A percentile compares a stretch with the other conserved stretches of the same genome.
These are phyloP conservation scores for Plagodis pulveraria DNA, from an alignment of 2,888 invertebrate genomes.

Conservation along the genomic window DNA sequence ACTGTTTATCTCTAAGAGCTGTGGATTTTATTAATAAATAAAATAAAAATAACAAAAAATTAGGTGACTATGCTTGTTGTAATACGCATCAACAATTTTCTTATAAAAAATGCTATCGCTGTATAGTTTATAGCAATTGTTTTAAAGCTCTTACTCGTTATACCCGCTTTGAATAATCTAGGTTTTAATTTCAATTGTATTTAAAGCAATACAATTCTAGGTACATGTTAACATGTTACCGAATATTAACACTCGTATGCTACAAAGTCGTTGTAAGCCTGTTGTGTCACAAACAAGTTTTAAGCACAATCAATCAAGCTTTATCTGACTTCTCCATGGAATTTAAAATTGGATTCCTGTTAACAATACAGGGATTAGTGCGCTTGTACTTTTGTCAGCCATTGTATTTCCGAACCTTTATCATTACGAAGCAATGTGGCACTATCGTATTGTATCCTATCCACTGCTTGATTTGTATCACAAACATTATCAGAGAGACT, in stretches of 20 bases:
- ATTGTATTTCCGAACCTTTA: constrained; percentile 43
- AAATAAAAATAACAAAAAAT: too few species aligned
- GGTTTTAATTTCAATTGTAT: not conserved
- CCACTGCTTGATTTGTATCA: constrained; percentile 36
- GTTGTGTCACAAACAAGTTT: constrained; percentile 61
- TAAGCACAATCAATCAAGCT: constrained; percentile 79
- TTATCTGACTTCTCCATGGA: constrained; percentile 72
- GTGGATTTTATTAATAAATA: too few species aligned
- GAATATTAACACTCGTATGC: constrained; percentile 14
- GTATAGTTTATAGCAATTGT: too few species aligned
- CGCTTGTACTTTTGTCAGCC: constrained; percentile 65
- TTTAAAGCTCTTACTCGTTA: too few species aligned
- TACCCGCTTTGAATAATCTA: not conserved
- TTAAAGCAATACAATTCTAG: not conserved
- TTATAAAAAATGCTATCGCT: too few species aligned
- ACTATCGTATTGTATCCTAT: constrained; percentile 23
- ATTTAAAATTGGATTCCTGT: constrained; percentile 82
- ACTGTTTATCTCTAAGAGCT: too few species aligned
- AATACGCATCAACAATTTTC: too few species aligned
- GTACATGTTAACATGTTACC: constrained; percentile 13
- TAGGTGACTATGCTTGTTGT: too few species aligned
- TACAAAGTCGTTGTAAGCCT: constrained; percentile 49
- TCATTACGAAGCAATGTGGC: constrained; percentile 18
- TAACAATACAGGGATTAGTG: constrained; percentile 80
- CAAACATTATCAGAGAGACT: constrained; percentile 1